Percentiles rank a stretch among this genome's conserved stretches.
phyloP scores from a whole-genome alignment of 1,140 invertebrate genomes.

The Rhagoletis zephyria region DNA sequence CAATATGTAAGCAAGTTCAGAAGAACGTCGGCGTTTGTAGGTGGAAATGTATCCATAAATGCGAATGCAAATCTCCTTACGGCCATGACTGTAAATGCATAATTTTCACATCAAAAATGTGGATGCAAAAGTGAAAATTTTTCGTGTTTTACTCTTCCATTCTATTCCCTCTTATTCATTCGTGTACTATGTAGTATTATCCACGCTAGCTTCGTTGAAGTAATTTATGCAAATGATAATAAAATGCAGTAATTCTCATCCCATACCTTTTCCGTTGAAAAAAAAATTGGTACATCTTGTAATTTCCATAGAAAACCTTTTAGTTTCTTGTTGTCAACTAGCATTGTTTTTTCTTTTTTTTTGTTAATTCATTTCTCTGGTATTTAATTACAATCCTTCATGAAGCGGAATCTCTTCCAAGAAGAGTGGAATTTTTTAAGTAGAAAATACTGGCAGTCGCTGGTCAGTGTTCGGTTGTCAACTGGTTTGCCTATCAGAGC shows the following conservation, averaged over 20 bases:
- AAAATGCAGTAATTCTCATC: conserved; percentile 13
- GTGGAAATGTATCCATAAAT: background rate
- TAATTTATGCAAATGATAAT: conserved; percentile 37
- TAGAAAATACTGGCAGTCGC: background rate
- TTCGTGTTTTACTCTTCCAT: background rate
- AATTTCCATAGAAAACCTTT: conserved; percentile 26
- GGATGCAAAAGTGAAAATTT: background rate
- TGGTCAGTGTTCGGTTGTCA: background rate
- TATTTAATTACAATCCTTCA: conserved; percentile 14
- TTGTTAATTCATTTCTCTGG: background rate
- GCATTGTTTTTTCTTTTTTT: background rate
- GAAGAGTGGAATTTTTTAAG: background rate
- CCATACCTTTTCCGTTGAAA: background rate
- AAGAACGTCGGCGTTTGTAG: background rate
- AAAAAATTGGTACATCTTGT: background rate
- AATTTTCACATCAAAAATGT: conserved; percentile 22
- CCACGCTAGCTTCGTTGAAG: background rate
- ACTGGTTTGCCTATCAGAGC: background rate
- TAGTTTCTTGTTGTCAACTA: background rate
- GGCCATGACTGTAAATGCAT: conserved; percentile 21
- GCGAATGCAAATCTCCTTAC: background rate
- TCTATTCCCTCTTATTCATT: background rate
- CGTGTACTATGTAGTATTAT: no score
- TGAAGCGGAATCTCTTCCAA: background rate
- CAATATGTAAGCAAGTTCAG: background rate